A percentile compares a stretch with the other conserved stretches of the same genome.
These are phyloP conservation scores for Columbina picui DNA, from an alignment of 2,113 vertebrate species.

Conservation along the genomic window DNA sequence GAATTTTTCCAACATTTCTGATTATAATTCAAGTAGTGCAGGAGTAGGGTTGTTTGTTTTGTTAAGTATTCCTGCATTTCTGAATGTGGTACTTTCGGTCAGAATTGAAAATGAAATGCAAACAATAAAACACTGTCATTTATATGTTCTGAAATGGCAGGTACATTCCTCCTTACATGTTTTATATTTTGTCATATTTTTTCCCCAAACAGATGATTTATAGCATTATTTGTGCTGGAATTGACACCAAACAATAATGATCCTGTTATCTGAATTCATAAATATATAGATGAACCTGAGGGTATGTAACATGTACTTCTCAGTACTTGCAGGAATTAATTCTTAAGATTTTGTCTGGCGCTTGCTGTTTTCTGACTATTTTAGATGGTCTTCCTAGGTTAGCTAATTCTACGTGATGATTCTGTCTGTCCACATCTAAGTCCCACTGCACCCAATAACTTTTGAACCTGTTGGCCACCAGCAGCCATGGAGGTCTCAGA, in stretches of 20 bases:
- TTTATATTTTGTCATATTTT: background rate
- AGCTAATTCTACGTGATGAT: background rate
- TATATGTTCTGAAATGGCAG: background rate
- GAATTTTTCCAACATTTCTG: background rate
- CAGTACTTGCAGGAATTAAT: background rate
- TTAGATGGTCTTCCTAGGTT: background rate
- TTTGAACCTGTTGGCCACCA: background rate
- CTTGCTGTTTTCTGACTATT: background rate
- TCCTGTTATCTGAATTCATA: background rate
- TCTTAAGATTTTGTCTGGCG: background rate
- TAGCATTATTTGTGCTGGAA: background rate
- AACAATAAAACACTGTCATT: background rate
- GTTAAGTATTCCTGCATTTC: background rate
- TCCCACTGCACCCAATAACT: background rate
- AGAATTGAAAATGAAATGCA: background rate
- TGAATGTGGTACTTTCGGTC: background rate
- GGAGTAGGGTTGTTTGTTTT: background rate
- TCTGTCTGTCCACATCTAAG: background rate
- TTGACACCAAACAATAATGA: background rate
- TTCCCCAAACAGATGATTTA: background rate
- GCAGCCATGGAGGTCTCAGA: background rate
- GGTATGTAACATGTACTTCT: background rate
- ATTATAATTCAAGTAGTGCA: background rate
- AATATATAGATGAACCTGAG: background rate
- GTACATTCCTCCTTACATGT: background rate